Evolutionary conservation across 2,797 vertebrate genomes (phyloP).

Genomic region (Menidia menidia): DNA sequence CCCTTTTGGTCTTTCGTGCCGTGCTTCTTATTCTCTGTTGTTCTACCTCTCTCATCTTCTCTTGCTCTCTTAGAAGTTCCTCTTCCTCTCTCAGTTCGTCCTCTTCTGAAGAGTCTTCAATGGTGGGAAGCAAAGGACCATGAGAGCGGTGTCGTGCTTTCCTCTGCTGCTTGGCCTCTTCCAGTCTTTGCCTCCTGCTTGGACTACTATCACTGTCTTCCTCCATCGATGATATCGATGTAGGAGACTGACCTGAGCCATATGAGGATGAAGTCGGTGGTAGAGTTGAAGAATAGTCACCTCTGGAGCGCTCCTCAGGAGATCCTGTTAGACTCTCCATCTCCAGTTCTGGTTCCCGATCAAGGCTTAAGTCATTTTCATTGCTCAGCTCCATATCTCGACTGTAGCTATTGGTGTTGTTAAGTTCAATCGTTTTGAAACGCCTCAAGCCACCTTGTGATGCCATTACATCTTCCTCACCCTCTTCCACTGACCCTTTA

Average conservation of each 20-base stretch:
- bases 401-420: constrained; percentile 92
- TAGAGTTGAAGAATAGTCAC: constrained; percentile 95
- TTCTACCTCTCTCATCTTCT: constrained; percentile 99
- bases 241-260: constrained; percentile 95
- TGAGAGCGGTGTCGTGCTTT: constrained; percentile 97
- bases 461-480: constrained; percentile 88
- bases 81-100: constrained; percentile 98
- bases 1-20: constrained; percentile 94
- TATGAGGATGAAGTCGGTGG: constrained; percentile 96
- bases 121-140: constrained; percentile 95
- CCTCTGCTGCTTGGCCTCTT: constrained; percentile 97
- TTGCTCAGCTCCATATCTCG: constrained; percentile 90
- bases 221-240: constrained; percentile 97
- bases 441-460: constrained; percentile 94
- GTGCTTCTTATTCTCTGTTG: constrained; percentile 98
- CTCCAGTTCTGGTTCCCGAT: constrained; percentile 96
- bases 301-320: constrained; percentile 94
- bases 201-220: constrained; percentile 99
- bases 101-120: constrained; percentile 98
- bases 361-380: constrained; percentile 89
- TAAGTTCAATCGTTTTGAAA: constrained; percentile 98
- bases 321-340: constrained; percentile 99
- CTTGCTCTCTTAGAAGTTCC: constrained; percentile 96
- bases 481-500: constrained; percentile 82
- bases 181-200: constrained; percentile 93